A percentile compares a stretch with the other conserved stretches of the same genome.
Conservation (phyloP, 2,888 invertebrate species). For the Heliconius hortense region DNA sequence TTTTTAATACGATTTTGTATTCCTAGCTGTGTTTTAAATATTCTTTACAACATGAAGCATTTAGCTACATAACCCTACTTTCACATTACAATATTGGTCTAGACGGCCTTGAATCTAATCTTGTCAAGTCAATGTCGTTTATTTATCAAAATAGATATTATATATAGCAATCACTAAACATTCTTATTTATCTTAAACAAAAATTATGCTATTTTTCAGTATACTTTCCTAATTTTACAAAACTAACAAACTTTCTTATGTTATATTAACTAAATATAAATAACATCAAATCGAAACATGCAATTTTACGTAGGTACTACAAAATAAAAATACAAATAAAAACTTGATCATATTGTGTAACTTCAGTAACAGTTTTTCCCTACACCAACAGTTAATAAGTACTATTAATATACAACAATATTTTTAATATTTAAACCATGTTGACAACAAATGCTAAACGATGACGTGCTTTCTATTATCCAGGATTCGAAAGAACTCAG, state of each 20-base stretch:
- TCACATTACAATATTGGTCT: conserved; percentile 59
- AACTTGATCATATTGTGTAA: background rate
- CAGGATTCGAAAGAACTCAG: conserved; percentile 43
- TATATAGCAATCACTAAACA: conserved; percentile 28
- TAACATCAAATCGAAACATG: too few species aligned
- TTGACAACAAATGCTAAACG: background rate
- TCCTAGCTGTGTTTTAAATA: conserved; percentile 8
- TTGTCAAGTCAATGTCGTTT: conserved; percentile 77
- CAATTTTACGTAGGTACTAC: background rate
- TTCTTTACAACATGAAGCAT: conserved; percentile 43
- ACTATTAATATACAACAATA: background rate
- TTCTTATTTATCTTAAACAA: background rate
- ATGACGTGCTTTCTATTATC: conserved; percentile 22
- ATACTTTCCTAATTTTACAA: background rate
- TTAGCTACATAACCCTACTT: conserved; percentile 67
- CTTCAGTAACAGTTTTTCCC: background rate
- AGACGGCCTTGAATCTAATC: conserved; percentile 81
- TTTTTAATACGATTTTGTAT: too few species aligned
- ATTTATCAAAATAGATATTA: conserved; percentile 61
- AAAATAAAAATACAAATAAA: background rate
- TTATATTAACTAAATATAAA: too few species aligned
- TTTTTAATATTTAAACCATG: background rate
- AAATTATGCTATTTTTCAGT: background rate
- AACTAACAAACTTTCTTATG: background rate
- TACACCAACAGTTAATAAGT: background rate